Base-by-base conservation (phyloP, 1,140 invertebrate genomes). In the Lysiphlebus fabarum region DNA sequence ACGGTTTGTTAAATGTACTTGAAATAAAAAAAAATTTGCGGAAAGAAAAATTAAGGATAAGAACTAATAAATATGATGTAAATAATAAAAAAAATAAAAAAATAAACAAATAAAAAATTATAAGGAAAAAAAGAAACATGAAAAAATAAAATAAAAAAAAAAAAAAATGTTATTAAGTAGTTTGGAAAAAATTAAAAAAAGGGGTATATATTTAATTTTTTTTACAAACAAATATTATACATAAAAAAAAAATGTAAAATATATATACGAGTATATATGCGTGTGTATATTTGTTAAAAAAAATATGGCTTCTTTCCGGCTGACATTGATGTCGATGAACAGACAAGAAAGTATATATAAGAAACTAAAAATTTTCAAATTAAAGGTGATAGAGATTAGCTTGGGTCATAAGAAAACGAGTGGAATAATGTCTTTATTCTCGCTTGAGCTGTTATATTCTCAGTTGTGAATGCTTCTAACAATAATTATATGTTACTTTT, bases 361-460 rank as follows among this genome's bases (percentile, higher is more conserved):
- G 36, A 48, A 14, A 44, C 51, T 26, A 26, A 26, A 26, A 26
- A 26, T 26, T 26, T 26, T 26, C 17, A 56, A 51, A 34, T 47
- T 42, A 40, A 40, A 59, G 42, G 48, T 41, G 43, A 61, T 33
- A 43, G 42, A 53, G 43, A 54, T 53, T 58, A 64, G 59, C 36
- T 14, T 33, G 49, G 49, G 49, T 51, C 49, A 51, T 51, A 51
- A 51, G 49, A 51, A 62, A 62, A 64, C 53, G 50, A 63, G 62
- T 62, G 57, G 64, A 63, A 63, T 66, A 66, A 66, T 66, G 64
- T 66, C 64, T 66, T 62, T 66, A 66, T 66, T 66, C 62, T 63
- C 64, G 59, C 62, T 63, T 48, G 56, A 59, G 61, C 58, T 59
- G 59, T 56, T 54, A 66, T 62, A 65, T 65, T 65, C 63, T 63